These are phyloP conservation scores for Laticauda laticaudata DNA, from an alignment of 2,113 vertebrate genomes.

Conservation along the genomic window DNA sequence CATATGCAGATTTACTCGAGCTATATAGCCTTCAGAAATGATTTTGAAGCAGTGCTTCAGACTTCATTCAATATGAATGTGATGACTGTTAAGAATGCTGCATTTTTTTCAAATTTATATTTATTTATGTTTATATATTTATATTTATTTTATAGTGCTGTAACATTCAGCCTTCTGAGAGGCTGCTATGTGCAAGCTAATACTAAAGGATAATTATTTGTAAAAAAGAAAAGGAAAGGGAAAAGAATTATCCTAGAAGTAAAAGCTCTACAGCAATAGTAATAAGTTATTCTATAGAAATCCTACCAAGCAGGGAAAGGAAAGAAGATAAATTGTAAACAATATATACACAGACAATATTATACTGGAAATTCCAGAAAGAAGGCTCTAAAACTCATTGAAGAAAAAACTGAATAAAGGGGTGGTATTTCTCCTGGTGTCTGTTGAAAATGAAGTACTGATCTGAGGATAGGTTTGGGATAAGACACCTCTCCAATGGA, in stretches of 20 bases:
- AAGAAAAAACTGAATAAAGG: not conserved
- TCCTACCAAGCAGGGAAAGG: not conserved
- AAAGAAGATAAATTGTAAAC: not conserved
- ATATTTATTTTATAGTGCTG: not conserved
- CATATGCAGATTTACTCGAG: not conserved
- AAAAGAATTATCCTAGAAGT: not conserved
- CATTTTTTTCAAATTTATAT: not conserved
- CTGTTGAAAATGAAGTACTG: not conserved
- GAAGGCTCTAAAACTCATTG: not conserved
- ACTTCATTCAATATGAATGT: not conserved
- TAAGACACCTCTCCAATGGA: not conserved
- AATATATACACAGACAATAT: not conserved
- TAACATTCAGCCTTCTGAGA: not conserved
- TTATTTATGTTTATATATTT: not conserved
- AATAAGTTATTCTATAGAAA: not conserved
- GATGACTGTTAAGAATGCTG: not conserved
- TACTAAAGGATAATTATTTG: not conserved
- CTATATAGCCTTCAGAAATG: not conserved
- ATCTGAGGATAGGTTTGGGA: not conserved
- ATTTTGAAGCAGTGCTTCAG: not conserved
- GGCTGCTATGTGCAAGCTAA: not conserved
- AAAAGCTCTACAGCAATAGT: not conserved
- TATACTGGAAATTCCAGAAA: not conserved
- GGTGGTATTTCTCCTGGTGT: not conserved
- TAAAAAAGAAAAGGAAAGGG: not conserved